These are phyloP conservation scores for Corythaixoides concolor DNA, from an alignment of 2,113 vertebrate species.

Conservation along the genomic window DNA sequence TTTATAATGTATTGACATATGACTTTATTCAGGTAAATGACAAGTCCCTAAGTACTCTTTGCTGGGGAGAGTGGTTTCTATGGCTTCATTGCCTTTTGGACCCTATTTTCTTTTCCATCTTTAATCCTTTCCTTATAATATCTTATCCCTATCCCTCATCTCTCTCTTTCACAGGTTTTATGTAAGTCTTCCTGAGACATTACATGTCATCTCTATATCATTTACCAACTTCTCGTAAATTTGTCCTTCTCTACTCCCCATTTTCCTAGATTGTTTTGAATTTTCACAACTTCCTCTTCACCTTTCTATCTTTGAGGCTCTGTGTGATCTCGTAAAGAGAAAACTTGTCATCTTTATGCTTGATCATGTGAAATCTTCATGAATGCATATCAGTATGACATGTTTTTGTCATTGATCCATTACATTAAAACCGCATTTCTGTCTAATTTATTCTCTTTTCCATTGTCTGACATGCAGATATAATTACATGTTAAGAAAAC, in stretches of 20 bases:
- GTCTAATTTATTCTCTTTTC: not conserved
- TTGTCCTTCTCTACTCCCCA: not conserved
- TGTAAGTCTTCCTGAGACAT: not conserved
- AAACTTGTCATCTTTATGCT: not conserved
- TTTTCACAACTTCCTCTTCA: conserved; percentile 27
- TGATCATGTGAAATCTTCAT: conserved; percentile 12
- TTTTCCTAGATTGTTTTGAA: not conserved
- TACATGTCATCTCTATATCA: not conserved
- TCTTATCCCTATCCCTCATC: not conserved
- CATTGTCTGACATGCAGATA: not conserved
- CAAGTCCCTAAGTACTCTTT: not conserved
- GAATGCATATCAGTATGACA: not conserved
- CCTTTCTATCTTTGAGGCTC: not conserved
- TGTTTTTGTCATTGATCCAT: not conserved
- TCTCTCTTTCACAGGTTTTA: not conserved
- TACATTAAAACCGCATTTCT: rapidly evolving
- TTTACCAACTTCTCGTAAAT: not conserved
- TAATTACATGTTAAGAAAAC: not conserved
- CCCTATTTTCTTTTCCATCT: not conserved
- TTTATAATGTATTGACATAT: not conserved
- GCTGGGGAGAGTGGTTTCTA: not conserved
- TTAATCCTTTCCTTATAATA: not conserved
- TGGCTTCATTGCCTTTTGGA: not conserved
- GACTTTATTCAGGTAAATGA: not conserved
- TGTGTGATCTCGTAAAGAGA: not conserved